A percentile compares a stretch with the other conserved stretches of the same genome.
Conservation (phyloP, 2,888 invertebrate genomes). For the Dorcus hopei region DNA sequence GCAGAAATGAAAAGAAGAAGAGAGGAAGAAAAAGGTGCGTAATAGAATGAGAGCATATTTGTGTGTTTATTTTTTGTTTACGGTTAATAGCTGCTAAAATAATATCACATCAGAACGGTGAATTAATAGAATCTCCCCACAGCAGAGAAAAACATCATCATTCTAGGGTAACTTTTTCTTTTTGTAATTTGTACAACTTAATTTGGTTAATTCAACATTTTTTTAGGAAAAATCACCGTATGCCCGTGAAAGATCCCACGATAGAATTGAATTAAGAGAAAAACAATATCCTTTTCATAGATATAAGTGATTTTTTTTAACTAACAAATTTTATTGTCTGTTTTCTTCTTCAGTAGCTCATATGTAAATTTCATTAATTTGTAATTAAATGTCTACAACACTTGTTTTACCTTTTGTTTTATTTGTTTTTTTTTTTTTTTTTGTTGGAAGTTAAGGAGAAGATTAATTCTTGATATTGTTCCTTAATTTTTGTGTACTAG, state of each 20-base stretch:
- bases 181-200: not conserved
- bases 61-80: conserved; percentile 12
- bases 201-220: conserved; percentile 18
- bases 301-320: conserved; percentile 13
- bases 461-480: conserved; percentile 27
- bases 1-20: conserved; percentile 75
- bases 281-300: conserved; percentile 75
- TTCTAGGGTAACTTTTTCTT: conserved; percentile 59
- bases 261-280: conserved; percentile 68
- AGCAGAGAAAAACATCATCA: conserved; percentile 73
- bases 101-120: conserved; percentile 73
- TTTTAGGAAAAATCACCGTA: conserved; percentile 80
- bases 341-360: conserved; percentile 14
- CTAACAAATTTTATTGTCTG: not conserved
- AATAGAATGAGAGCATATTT: not conserved
- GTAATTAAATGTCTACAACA: not conserved
- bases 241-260: conserved; percentile 70
- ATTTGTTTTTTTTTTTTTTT: conserved; percentile 8
- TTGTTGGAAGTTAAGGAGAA: not conserved
- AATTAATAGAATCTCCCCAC: conserved; percentile 58
- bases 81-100: conserved; percentile 53
- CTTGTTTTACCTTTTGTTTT: not conserved
- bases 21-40: conserved; percentile 72
- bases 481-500: conserved; percentile 48
- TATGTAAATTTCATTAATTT: conserved; percentile 5